Conservation (phyloP, 2,113 vertebrate genomes). For the Heliornis fulica region DNA sequence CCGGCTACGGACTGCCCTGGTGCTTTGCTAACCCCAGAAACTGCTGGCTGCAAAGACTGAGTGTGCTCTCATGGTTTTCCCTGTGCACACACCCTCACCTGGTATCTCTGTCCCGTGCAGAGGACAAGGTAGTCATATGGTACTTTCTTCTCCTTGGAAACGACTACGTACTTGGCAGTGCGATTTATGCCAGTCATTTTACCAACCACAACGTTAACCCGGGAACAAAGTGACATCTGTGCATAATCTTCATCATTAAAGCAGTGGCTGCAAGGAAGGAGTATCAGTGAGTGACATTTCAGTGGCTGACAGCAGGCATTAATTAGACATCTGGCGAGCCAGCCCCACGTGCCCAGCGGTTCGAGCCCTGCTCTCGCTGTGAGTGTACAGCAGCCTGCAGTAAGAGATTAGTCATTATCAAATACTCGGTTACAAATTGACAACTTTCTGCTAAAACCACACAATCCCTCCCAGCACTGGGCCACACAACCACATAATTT, state of each 20-base stretch:
- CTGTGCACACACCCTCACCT: conserved; percentile 70
- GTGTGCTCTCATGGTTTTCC: neutral
- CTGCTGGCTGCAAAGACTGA: accelerated
- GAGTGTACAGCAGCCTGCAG: conserved; percentile 12
- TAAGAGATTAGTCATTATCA: conserved; percentile 16
- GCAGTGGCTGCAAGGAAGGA: conserved; percentile 81
- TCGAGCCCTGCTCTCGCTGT: conserved; percentile 16
- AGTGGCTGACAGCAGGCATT: conserved; percentile 72
- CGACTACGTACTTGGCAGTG: conserved; percentile 77
- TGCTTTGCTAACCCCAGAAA: neutral
- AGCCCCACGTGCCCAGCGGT: conserved; percentile 37
- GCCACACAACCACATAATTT: neutral
- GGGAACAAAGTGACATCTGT: conserved; percentile 82
- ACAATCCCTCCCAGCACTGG: neutral
- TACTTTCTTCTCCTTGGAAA: conserved; percentile 75
- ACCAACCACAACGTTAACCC: conserved; percentile 81
- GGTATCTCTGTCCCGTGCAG: conserved; percentile 88
- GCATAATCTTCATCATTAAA: conserved; percentile 83
- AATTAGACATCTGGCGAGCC: conserved; percentile 75
- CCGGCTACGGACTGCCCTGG: neutral
- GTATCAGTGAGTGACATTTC: conserved; percentile 71
- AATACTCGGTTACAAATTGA: conserved; percentile 55
- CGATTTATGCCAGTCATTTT: conserved; percentile 89
- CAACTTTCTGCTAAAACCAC: conserved; percentile 54
- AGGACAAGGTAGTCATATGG: conserved; percentile 89